A percentile compares a stretch with the other conserved stretches of the same genome.
Evolutionary conservation across 2,888 invertebrate genomes (phyloP).

Genomic region (Pristionchus maxplancki): DNA sequence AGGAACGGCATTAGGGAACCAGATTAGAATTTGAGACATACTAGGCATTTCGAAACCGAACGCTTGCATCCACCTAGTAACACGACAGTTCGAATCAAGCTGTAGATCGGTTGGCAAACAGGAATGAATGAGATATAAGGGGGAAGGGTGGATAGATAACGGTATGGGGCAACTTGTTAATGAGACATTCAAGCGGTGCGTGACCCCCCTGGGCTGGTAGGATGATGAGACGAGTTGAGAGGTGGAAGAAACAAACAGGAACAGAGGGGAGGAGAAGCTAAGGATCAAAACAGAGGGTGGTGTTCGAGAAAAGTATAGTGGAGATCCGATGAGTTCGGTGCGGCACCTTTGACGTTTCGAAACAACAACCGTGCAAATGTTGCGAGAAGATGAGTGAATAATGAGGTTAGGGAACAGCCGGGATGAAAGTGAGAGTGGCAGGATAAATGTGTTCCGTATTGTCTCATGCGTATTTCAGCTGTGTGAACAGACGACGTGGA

Average conservation of each 20-base stretch:
- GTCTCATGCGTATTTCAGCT: too few relatives aligned
- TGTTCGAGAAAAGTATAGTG: not conserved
- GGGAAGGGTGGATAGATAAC: conserved; percentile 11
- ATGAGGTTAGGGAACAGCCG: not conserved
- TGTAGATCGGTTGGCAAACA: not conserved
- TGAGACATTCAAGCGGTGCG: conserved; percentile 28
- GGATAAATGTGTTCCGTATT: too few relatives aligned
- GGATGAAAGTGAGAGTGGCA: not conserved
- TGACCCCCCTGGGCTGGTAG: conserved; percentile 13
- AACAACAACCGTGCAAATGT: not conserved
- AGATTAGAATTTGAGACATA: too few relatives aligned
- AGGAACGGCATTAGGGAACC: not conserved
- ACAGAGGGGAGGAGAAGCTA: not conserved
- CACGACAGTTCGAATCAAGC: not conserved
- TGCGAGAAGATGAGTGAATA: not conserved
- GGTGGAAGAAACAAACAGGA: conserved; percentile 3
- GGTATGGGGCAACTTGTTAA: conserved; percentile 36
- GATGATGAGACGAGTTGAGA: not conserved
- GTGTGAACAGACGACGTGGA: too few relatives aligned
- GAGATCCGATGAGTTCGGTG: too few relatives aligned
- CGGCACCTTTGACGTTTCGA: too few relatives aligned
- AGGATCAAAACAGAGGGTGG: not conserved
- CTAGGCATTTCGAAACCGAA: too few relatives aligned
- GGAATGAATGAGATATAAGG: not conserved
- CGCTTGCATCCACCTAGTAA: not conserved